Evolutionary conservation across 2,797 vertebrate species (phyloP), one percentile per base, ranked within the genome.

Genomic region (Anas bahamensis): DNA sequence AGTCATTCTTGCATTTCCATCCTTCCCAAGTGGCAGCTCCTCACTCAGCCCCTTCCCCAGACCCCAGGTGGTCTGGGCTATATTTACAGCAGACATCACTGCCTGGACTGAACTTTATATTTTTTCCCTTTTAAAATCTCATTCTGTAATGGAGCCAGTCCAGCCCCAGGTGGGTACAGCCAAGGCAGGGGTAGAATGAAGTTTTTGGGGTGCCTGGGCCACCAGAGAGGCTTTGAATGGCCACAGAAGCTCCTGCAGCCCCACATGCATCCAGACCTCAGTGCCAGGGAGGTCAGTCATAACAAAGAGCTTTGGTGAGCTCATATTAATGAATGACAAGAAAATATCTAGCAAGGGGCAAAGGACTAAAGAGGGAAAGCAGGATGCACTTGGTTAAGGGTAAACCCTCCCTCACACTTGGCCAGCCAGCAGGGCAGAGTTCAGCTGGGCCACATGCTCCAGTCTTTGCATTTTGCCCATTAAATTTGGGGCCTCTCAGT

Each of bases 11-110:
- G 74, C 68, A 37, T 90, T 92, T 93, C 90, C 93, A 77, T 86
- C 88, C 88, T 73, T 86, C 76, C 77, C 78, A 82, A 74, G 86
- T 12, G 14, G 82, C 74, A 77, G 70, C 80, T 50, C 85, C 75
- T 81, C 92, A 76, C 91, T 90, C 94, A 94, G 92, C 90, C 91
- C 91, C 88, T 95, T 74, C 92, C 88, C 86, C 39, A 59, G 87
- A 69, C 92, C 89, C 84, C 39, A 61, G 87, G 73, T 46, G 23
- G 93, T 92, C 91, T 94, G 89, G 86, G 87, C 86, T 96, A 23
- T 95, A 90, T 95, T 96, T 94, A 94, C 87, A 95, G 91, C 86
- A 88, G 60, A 13, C 37, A 29, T 46, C n/a, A 24, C 35, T 2
- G 0, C 33, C 50, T 48, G 35, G 74, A 11, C 9, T 56, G 15